A percentile compares a stretch with the other conserved stretches of the same genome.
These are phyloP conservation scores for Cantharis nigra DNA, from an alignment of 2,888 invertebrate genomes.

Conservation along the genomic window DNA sequence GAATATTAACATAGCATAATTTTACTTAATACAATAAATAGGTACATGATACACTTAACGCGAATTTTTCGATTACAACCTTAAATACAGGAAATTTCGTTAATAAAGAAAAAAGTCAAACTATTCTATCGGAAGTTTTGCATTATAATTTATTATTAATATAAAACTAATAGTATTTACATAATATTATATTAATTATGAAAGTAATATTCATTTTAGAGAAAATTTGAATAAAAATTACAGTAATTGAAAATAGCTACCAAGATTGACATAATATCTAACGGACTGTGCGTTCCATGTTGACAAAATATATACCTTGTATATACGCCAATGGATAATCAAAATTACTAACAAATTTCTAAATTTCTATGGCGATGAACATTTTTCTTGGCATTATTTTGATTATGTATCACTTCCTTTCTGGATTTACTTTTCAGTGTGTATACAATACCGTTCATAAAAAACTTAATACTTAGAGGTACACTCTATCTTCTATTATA, in stretches of 20 bases:
- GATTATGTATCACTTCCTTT: neutral
- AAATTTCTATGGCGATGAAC: neutral
- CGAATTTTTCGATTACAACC: neutral
- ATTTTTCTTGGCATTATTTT: neutral
- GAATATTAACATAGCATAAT: neutral
- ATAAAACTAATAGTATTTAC: neutral
- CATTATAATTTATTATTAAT: neutral
- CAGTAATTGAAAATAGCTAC: neutral
- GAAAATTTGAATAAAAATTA: neutral
- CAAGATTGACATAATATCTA: neutral
- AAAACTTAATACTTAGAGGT: neutral
- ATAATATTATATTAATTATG: neutral
- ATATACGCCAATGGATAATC: neutral
- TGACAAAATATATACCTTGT: neutral
- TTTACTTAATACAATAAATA: neutral
- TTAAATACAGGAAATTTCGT: neutral
- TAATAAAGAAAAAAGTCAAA: neutral
- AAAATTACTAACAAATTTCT: neutral
- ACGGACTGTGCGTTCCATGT: neutral
- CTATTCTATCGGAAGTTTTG: neutral
- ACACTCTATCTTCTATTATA: neutral
- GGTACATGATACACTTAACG: neutral
- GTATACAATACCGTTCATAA: neutral
- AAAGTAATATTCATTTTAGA: neutral
- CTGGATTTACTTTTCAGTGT: neutral